These are phyloP conservation scores for Nyctibius bracteatus DNA, from an alignment of 2,113 vertebrate genomes.

Conservation along the genomic window DNA sequence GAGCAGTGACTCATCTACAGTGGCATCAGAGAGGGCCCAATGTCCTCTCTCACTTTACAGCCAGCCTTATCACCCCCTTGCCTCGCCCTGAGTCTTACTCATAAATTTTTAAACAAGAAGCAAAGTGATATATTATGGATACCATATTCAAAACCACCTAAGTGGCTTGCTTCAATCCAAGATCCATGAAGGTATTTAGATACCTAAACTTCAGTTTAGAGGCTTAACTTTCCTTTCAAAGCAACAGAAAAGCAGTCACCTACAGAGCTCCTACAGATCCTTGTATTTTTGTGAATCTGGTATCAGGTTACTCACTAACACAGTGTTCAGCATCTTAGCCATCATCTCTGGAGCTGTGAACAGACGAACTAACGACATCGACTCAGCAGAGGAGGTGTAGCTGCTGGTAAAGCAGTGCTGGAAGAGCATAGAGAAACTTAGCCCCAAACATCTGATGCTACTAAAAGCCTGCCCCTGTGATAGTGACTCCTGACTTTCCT, in stretches of 20 bases:
- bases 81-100: not conserved
- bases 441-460: not conserved
- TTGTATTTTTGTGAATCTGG: not conserved
- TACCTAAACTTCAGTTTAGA: not conserved
- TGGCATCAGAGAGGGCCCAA: not conserved
- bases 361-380: not conserved
- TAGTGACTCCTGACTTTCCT: conserved; percentile 25
- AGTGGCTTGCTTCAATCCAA: not conserved
- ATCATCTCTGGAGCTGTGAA: not conserved
- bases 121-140: conserved; percentile 19
- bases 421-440: not conserved
- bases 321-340: not conserved
- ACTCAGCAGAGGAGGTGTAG: not conserved
- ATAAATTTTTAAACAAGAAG: conserved; percentile 59
- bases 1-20: conserved; percentile 25
- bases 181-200: not conserved
- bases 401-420: not conserved
- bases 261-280: not conserved
- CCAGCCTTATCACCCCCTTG: not conserved
- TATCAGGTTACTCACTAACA: not conserved
- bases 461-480: not conserved
- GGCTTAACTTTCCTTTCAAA: not conserved
- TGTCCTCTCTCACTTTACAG: conserved; percentile 3
- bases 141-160: not conserved
- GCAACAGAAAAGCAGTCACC: not conserved